These are phyloP conservation scores for Pseudomyrmex cubaensis DNA, from an alignment of 1,140 invertebrate species.

Conservation along the genomic window DNA sequence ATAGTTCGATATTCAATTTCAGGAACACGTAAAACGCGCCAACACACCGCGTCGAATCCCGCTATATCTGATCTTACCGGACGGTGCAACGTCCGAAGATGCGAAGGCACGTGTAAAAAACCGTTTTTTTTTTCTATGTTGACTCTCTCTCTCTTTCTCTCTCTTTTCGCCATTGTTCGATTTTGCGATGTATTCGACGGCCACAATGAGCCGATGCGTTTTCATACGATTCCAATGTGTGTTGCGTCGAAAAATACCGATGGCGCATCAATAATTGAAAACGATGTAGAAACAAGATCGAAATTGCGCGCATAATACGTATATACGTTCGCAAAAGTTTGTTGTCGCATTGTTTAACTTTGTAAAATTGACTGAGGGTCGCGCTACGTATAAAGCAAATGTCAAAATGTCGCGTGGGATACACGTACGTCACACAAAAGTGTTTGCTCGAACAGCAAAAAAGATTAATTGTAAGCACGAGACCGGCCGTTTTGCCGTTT, in stretches of 20 bases:
- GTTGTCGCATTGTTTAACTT: too few relatives aligned
- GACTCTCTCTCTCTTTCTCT: conserved; percentile 11
- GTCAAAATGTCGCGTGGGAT: too few relatives aligned
- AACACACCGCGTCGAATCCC: neutral
- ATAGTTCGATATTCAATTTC: conserved; percentile 56
- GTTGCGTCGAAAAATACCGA: neutral
- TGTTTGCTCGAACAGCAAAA: too few relatives aligned
- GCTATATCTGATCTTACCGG: conserved; percentile 8
- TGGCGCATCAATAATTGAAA: neutral
- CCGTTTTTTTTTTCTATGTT: conserved; percentile 23
- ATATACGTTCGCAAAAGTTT: too few relatives aligned
- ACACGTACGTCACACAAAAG: too few relatives aligned
- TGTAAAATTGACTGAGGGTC: too few relatives aligned
- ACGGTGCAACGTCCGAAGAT: neutral
- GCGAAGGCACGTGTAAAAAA: neutral
- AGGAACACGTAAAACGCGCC: neutral
- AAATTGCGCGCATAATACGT: too few relatives aligned
- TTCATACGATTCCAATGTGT: neutral
- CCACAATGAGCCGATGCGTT: conserved; percentile 9
- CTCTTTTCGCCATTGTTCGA: neutral
- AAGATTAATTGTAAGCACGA: too few relatives aligned
- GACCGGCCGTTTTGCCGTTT: too few relatives aligned
- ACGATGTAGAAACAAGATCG: too few relatives aligned
- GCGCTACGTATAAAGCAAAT: too few relatives aligned
- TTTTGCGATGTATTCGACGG: conserved; percentile 10